Conservation (phyloP, 1,140 invertebrate species). For the Zaprionus africanus region DNA sequence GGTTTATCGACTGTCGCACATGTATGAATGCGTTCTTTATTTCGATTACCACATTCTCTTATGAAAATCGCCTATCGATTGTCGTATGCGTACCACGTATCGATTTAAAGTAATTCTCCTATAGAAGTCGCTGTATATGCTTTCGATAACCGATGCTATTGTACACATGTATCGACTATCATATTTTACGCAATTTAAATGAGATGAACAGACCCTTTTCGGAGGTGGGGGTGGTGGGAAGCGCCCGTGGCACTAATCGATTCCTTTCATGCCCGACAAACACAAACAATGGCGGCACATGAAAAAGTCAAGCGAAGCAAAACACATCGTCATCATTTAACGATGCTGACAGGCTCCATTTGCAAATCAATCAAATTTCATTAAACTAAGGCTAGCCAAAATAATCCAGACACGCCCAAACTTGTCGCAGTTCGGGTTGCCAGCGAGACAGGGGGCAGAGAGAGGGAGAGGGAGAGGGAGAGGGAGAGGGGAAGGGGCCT, state of each 20-base stretch:
- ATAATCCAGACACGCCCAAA: conserved; percentile 25
- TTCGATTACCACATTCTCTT: too few species aligned
- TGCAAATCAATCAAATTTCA: conserved; percentile 79
- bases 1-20: too few species aligned
- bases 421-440: neutral
- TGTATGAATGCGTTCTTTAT: too few species aligned
- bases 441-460: neutral
- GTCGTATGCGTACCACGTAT: too few species aligned
- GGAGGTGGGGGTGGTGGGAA: neutral
- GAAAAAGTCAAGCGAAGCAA: conserved; percentile 13
- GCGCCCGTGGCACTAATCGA: neutral
- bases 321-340: conserved; percentile 57
- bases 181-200: neutral
- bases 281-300: neutral
- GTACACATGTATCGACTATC: neutral
- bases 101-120: too few species aligned
- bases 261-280: neutral
- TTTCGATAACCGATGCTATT: neutral
- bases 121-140: neutral
- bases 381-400: conserved; percentile 63
- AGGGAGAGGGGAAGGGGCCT: neutral
- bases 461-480: too few species aligned
- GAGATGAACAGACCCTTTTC: neutral
- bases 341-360: conserved; percentile 55
- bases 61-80: too few species aligned